Conservation (phyloP, 2,113 vertebrate genomes). For the Coptodon rendalli region DNA sequence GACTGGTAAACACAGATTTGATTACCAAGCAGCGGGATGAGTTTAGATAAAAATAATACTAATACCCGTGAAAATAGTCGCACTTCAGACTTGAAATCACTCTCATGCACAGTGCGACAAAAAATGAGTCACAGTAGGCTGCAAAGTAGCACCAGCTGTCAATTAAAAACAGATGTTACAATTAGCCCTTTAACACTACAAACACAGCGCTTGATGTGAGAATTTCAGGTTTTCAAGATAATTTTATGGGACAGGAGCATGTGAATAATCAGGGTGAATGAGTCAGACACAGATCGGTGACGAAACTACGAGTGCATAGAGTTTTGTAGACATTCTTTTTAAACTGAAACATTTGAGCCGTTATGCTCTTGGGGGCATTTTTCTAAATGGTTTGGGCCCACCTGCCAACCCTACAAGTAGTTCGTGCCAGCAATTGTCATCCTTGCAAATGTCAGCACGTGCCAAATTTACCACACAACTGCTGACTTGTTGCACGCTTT, state of each 20-base stretch:
- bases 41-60: neutral
- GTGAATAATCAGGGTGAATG: neutral
- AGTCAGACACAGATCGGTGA: neutral
- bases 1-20: neutral
- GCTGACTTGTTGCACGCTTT: neutral
- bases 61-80: fast-evolving
- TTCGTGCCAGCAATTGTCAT: fast-evolving
- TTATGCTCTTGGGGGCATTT: neutral
- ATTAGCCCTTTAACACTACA: neutral
- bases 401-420: fast-evolving
- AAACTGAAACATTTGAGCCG: neutral
- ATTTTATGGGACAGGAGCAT: neutral
- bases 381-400: neutral
- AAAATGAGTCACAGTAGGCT: fast-evolving
- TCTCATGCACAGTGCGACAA: neutral
- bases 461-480: neutral
- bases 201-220: neutral
- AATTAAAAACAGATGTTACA: neutral
- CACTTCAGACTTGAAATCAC: neutral
- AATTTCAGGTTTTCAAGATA: neutral
- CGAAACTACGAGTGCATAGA: fast-evolving
- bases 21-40: fast-evolving
- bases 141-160: neutral
- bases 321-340: neutral
- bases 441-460: neutral